Base-by-base conservation (phyloP, 2,113 vertebrate species). In the Ictalurus punctatus region DNA sequence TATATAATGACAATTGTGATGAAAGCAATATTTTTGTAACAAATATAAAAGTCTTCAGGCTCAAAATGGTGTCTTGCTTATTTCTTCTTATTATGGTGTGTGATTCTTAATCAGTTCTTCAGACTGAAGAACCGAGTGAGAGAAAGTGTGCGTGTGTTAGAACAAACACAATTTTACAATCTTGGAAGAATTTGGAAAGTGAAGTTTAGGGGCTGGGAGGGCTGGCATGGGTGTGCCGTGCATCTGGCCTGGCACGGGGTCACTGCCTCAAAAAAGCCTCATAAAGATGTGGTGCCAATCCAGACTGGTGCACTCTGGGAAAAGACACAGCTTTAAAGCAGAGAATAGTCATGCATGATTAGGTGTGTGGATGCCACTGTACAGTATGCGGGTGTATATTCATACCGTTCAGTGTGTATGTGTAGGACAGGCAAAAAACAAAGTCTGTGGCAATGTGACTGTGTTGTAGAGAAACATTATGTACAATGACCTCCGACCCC, bases 11-110 rank as follows among this genome's bases (percentile, higher is more conserved):
- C 9, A 63, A 10, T 88, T 63, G 40, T 86, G 52, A 90, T 87
- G 76, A 92, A 85, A 92, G 86, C 52, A 73, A 89, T 93, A 93
- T 93, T 93, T 93, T 93, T 92, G 79, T 92, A 93, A 63, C n/a
- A 48, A 82, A 92, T 90, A 92, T 89, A 90, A 92, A 92, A 90
- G 65, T 84, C 83, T 52, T 84, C 48, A 65, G 81, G 80, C 90
- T 63, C 37, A 17, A 85, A 52, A 86, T 14, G 19, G 19, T 78
- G 74, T 92, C 44, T 17, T 76, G 40, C 54, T 76, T n/a, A 54
- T 86, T 85, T 85, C 27, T 71, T 16, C 52, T n/a, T 21, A 17
- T 82, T 19, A 21, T 21, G 59, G 21, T 34, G 8, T 85, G 71
- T 65, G n/a, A 44, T 88, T 74, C 19, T 84, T 48, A 65, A 74